phyloP scores from a whole-genome alignment of 2,113 vertebrate genomes.

The Calypte anna region DNA sequence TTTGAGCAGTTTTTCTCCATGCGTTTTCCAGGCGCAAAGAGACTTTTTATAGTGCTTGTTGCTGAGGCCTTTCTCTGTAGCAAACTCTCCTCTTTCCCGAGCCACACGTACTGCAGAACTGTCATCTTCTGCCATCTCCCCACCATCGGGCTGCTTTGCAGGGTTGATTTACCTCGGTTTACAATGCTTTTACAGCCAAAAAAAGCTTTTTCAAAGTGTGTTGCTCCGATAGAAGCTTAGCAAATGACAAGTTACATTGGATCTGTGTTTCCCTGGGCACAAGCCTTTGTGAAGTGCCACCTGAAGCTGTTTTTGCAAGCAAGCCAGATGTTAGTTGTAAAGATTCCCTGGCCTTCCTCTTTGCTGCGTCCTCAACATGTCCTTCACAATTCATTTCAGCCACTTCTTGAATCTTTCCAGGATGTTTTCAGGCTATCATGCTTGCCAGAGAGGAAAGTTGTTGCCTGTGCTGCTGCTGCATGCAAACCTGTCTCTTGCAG shows the following conservation, averaged over 20 bases:
- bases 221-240: background rate
- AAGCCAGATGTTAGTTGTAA: background rate
- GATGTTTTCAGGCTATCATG: background rate
- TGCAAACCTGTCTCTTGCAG: background rate
- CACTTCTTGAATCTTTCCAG: background rate
- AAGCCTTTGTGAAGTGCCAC: background rate
- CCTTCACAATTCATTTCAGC: background rate
- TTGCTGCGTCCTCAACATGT: background rate
- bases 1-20: background rate
- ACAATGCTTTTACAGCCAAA: background rate
- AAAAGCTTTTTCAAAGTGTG: background rate
- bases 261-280: background rate
- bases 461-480: background rate
- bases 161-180: background rate
- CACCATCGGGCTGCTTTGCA: conserved; percentile 12
- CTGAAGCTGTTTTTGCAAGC: background rate
- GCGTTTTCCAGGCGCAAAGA: background rate
- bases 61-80: background rate
- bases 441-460: background rate
- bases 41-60: background rate
- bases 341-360: background rate
- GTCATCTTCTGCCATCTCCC: background rate
- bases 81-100: background rate
- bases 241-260: background rate
- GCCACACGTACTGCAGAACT: background rate